Base-by-base conservation (phyloP, 2,888 invertebrate genomes). In the Cerceris rybyensis region DNA sequence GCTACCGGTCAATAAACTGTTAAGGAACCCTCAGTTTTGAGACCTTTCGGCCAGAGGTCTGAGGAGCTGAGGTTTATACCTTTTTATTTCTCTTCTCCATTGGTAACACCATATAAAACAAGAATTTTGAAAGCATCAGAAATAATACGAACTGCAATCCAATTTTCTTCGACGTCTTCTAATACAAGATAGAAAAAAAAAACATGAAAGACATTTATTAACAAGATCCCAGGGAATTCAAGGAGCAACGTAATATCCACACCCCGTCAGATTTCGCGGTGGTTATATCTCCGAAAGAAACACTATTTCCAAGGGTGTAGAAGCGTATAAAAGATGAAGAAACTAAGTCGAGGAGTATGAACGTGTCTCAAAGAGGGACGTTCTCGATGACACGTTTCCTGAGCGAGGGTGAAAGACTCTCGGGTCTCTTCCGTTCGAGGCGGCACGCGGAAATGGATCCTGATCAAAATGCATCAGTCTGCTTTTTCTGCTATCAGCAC, bases 381-480 rank as follows among this genome's bases (percentile, higher is more conserved):
- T 64, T 61, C 70, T 77, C 74, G 81, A 79, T 67, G 77, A 79
- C 74, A 74, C 72, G 71, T 73, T 79, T 79, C 74, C 73, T 63
- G 63, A 50, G 59, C 63, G 75, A 50, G 74, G 69, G 55, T 66
- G 82, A 75, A 76, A 73, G 80, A 67, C 69, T 57, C 60, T 16
- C 41, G 61, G 59, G 71, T 78, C 69, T 77, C 75, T 68, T 81
- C 72, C 73, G 83, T 78, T 58, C 16, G 54, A 77, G 73, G 64
- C 77, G 70, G 72, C 72, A 70, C 72, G 61, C 75, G 73, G 81
- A 80, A 75, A 82, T 84, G 85, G 85, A 83, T 85, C 72, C 81
- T 85, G 81, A 85, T 85, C 77, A 78, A 80, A 84, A 75, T 76
- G 82, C 80, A 81, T 82, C 82, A 76, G 82, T 74, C 73, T 77